Evolutionary conservation across 2,797 vertebrate genomes (phyloP).

Genomic region (Pseudopleuronectes americanus): DNA sequence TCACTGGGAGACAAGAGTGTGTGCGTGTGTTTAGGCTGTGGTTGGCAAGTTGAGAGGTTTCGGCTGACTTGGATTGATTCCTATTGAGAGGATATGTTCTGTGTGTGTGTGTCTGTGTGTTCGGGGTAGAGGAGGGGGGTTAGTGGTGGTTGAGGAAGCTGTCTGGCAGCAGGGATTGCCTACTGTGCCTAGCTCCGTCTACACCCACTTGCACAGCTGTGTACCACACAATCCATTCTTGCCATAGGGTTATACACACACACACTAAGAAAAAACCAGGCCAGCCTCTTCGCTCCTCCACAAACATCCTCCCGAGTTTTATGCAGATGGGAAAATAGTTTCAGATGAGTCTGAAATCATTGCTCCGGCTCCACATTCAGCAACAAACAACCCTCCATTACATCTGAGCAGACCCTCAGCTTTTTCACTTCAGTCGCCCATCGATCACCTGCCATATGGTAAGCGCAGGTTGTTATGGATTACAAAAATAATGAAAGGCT

Average conservation of each 20-base stretch:
- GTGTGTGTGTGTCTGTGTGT: constrained; percentile 36
- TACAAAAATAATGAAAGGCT: constrained; percentile 70
- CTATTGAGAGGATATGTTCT: constrained; percentile 39
- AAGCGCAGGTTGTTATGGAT: constrained; percentile 70
- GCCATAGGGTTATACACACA: constrained; percentile 54
- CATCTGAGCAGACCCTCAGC: constrained; percentile 54
- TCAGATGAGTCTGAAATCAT: constrained; percentile 43
- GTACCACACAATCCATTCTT: constrained; percentile 69
- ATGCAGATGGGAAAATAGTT: constrained; percentile 23
- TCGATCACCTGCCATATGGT: constrained; percentile 69
- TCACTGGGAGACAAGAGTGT: constrained; percentile 45
- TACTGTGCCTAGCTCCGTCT: constrained; percentile 61
- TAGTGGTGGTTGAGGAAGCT: constrained; percentile 61
- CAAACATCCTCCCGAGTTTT: constrained; percentile 32
- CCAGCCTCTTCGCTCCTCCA: constrained; percentile 15
- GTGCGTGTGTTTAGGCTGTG: constrained; percentile 35
- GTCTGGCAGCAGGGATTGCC: constrained; percentile 75
- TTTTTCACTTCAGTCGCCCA: constrained; percentile 50
- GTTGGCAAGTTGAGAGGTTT: constrained; percentile 41
- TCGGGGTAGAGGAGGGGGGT: constrained; percentile 14
- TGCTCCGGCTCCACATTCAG: constrained; percentile 19
- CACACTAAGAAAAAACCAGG: constrained; percentile 14
- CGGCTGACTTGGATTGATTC: constrained; percentile 58
- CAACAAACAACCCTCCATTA: constrained; percentile 51
- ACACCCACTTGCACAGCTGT: constrained; percentile 80